These are phyloP conservation scores for Lampropteryx suffumata DNA, from an alignment of 2,888 invertebrate genomes.

Conservation along the genomic window DNA sequence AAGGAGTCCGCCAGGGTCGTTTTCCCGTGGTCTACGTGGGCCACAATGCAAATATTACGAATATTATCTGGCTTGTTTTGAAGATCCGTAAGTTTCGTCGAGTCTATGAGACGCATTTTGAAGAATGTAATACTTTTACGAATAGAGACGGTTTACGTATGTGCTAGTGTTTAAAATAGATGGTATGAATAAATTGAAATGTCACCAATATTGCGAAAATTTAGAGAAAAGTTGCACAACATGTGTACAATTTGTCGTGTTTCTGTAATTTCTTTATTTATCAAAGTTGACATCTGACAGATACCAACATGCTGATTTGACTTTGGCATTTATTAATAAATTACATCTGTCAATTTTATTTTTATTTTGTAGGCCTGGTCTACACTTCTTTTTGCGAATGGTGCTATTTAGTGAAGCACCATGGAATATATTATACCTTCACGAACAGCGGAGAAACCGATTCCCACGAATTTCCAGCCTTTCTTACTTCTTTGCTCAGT, in stretches of 20 bases:
- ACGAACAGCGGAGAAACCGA: too few species aligned
- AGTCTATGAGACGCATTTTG: constrained; percentile 83
- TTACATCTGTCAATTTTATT: neutral
- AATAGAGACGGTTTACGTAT: constrained; percentile 1
- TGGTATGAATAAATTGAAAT: constrained; percentile 24
- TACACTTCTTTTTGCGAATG: too few species aligned
- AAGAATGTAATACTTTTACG: constrained; percentile 15
- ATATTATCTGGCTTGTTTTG: constrained; percentile 88
- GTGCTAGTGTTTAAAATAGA: neutral
- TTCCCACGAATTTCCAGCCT: too few species aligned
- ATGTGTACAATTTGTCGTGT: constrained; percentile 39
- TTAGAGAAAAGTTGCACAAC: constrained; percentile 56
- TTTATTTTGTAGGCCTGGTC: neutral
- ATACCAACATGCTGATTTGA: constrained; percentile 26
- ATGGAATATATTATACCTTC: too few species aligned
- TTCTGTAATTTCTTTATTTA: constrained; percentile 18
- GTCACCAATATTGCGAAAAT: constrained; percentile 38
- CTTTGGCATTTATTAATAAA: constrained; percentile 29
- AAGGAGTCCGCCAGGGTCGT: constrained; percentile 97
- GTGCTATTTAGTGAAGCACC: too few species aligned
- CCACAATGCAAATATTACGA: constrained; percentile 97
- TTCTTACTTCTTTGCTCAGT: too few species aligned
- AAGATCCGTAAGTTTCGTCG: constrained; percentile 83
- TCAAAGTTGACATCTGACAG: constrained; percentile 8
- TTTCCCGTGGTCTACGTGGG: constrained; percentile 99